Conservation (phyloP, 2,113 vertebrate species). For the Bubalus kerabau region DNA sequence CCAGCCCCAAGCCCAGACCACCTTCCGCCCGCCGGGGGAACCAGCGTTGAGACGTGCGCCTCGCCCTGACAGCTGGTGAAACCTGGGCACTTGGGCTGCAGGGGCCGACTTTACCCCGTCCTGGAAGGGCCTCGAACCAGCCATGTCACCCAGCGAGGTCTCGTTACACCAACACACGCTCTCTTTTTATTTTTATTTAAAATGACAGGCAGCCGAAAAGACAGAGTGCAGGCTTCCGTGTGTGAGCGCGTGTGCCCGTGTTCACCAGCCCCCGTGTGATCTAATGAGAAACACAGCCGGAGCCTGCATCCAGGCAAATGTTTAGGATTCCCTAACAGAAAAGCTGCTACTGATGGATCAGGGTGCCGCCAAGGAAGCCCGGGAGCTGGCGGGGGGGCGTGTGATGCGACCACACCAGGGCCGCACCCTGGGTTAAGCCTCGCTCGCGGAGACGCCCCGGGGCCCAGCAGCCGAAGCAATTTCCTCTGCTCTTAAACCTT, state of each 20-base stretch:
- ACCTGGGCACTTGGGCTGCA: fast-evolving
- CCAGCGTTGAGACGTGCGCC: fast-evolving
- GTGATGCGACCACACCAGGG: no score
- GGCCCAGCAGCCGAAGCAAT: neutral
- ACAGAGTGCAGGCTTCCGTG: neutral
- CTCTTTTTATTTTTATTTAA: slow-evolving; percentile 61
- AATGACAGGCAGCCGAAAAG: slow-evolving; percentile 68
- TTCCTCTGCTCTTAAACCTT: neutral
- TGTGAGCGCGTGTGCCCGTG: neutral
- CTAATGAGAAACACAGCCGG: slow-evolving; percentile 58
- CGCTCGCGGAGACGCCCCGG: fast-evolving
- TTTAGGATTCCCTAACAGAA: neutral
- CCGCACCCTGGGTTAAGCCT: neutral
- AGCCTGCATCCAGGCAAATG: neutral
- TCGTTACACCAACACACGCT: fast-evolving
- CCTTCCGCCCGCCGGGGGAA: neutral
- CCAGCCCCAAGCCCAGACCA: no score
- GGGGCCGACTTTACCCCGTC: fast-evolving
- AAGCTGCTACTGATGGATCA: neutral
- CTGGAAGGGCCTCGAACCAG: neutral
- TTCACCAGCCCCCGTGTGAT: neutral
- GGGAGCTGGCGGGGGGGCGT: neutral
- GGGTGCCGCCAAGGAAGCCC: neutral
- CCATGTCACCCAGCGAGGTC: fast-evolving
- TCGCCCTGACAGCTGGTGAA: fast-evolving